Evolutionary conservation across 2,113 vertebrate species (phyloP).

Genomic region (Picathartes gymnocephalus): DNA sequence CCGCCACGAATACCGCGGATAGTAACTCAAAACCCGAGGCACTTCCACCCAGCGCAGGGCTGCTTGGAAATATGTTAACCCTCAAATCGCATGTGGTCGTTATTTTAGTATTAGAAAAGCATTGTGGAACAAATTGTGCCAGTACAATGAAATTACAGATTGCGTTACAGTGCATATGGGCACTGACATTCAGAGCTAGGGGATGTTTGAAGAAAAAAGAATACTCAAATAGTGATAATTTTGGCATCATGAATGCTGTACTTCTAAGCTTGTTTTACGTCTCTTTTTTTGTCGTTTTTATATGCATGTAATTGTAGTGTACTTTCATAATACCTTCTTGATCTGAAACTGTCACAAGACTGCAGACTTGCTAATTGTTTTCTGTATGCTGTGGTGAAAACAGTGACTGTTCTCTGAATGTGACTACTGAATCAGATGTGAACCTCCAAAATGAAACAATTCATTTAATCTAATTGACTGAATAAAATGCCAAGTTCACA

Average conservation of each 20-base stretch:
- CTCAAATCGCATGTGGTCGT: not conserved
- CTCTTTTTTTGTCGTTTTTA: not conserved
- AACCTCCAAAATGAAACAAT: slow-evolving; percentile 33
- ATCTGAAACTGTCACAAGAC: not conserved
- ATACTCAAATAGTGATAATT: not conserved
- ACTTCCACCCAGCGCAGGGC: not conserved
- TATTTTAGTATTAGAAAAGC: not conserved
- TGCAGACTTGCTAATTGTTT: not conserved
- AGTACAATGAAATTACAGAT: not conserved
- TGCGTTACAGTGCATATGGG: not conserved
- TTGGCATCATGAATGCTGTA: not conserved
- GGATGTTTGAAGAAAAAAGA: not conserved
- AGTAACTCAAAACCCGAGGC: slow-evolving; percentile 8
- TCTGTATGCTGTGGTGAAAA: not conserved
- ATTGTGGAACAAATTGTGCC: not conserved
- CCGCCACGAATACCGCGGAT: not conserved
- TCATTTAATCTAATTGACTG: slow-evolving; percentile 8
- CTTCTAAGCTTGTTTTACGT: not conserved
- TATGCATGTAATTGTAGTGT: not conserved
- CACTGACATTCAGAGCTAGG: not conserved
- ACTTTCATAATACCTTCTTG: not conserved
- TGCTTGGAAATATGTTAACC: slow-evolving; percentile 20
- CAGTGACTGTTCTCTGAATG: not conserved
- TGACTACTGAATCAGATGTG: slow-evolving; percentile 42
- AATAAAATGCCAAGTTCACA: slow-evolving; percentile 27